These are phyloP conservation scores for Fregata magnificens DNA, from an alignment of 2,113 vertebrate species.

Conservation along the genomic window DNA sequence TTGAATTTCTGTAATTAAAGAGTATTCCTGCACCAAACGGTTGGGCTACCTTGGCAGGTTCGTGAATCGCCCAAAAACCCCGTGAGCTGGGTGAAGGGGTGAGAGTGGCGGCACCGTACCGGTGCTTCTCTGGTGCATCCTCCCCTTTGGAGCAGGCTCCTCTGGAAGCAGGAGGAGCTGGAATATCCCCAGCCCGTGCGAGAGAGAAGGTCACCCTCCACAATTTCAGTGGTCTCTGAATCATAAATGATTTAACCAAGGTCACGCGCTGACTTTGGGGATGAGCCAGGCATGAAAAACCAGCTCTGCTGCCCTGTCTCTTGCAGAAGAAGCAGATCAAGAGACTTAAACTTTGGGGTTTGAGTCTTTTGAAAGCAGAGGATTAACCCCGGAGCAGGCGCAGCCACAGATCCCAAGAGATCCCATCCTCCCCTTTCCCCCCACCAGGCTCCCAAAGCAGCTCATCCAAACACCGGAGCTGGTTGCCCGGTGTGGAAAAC, in stretches of 20 bases:
- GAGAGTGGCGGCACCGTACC: rapidly evolving
- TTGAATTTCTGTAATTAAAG: constrained; percentile 27
- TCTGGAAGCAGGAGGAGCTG: not conserved
- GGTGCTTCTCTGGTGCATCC: not conserved
- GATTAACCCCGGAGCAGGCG: not conserved
- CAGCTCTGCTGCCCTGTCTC: not conserved
- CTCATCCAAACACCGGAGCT: not conserved
- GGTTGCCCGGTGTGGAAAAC: not conserved
- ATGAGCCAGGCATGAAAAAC: not conserved
- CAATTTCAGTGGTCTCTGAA: not conserved
- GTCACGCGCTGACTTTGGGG: not conserved
- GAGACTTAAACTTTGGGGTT: not conserved
- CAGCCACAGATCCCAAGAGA: not conserved
- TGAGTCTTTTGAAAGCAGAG: not conserved
- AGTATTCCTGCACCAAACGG: constrained; percentile 1
- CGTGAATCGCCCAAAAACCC: not conserved
- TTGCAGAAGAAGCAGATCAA: not conserved
- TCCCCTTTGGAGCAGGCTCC: not conserved
- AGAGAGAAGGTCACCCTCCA: not conserved
- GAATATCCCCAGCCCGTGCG: not conserved
- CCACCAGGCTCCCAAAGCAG: not conserved
- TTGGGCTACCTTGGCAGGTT: not conserved
- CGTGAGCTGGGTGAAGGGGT: not conserved
- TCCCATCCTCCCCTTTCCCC: not conserved
- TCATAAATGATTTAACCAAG: not conserved